Evolutionary conservation across 2,888 invertebrate genomes (phyloP).

Genomic region (Carpatolechia fugitivella): DNA sequence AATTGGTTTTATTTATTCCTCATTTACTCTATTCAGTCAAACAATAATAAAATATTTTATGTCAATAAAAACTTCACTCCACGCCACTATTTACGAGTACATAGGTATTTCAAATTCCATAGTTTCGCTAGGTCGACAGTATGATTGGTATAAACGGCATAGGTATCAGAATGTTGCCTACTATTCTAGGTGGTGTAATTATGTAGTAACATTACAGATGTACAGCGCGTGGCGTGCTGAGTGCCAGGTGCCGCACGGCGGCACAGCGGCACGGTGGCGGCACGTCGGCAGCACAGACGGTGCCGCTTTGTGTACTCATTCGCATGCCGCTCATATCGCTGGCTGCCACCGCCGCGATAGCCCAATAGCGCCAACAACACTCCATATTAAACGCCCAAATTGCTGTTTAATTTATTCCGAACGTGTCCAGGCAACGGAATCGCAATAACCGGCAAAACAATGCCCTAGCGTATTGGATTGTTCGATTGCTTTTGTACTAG

Average conservation of each 20-base stretch:
- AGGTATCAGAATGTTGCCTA: background rate
- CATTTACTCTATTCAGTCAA: too few relatives aligned
- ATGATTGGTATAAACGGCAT: too few relatives aligned
- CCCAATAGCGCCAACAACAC: constrained; percentile 71
- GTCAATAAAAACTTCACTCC: too few relatives aligned
- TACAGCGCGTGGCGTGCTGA: background rate
- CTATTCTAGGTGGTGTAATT: constrained; percentile 38
- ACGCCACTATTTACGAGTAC: too few relatives aligned
- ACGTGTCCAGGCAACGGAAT: constrained; percentile 76
- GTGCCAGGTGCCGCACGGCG: background rate
- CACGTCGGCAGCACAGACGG: constrained; percentile 31
- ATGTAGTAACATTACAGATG: constrained; percentile 30
- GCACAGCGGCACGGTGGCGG: constrained; percentile 40
- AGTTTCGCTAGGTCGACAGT: too few relatives aligned
- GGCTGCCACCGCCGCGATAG: constrained; percentile 56
- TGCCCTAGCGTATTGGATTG: constrained; percentile 62
- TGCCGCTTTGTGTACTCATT: constrained; percentile 68
- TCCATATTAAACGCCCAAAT: constrained; percentile 77
- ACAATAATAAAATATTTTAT: too few relatives aligned
- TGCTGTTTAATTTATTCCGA: constrained; percentile 77
- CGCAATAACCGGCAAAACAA: constrained; percentile 75
- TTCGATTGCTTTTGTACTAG: constrained; percentile 52
- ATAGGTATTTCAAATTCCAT: too few relatives aligned
- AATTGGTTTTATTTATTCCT: too few relatives aligned
- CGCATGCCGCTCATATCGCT: constrained; percentile 70